Evolutionary conservation across 2,888 invertebrate genomes (phyloP).

Genomic region (Chrysodeixis includens): DNA sequence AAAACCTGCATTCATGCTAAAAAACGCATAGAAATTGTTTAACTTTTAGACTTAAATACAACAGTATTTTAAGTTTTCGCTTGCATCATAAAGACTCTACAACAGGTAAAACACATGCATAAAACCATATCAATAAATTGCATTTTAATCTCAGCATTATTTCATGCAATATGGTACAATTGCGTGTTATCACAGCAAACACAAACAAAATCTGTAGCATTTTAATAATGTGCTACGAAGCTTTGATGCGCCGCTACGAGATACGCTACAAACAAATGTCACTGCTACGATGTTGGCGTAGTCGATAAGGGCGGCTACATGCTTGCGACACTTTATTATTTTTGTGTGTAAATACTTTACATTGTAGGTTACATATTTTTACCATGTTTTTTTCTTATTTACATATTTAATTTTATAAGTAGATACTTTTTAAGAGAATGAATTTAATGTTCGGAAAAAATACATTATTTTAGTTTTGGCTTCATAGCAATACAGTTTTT

Average conservation of each 20-base stretch:
- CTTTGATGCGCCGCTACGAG: conserved; percentile 62
- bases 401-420: not conserved
- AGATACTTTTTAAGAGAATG: no score
- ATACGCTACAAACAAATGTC: conserved; percentile 63
- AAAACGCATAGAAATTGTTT: no score
- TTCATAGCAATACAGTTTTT: no score
- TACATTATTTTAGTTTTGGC: no score
- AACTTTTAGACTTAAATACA: no score
- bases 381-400: not conserved
- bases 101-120: not conserved
- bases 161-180: conserved; percentile 43
- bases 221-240: conserved; percentile 63
- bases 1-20: no score
- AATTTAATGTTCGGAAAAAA: no score
- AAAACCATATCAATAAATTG: not conserved
- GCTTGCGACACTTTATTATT: conserved; percentile 25
- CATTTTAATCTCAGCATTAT: conserved; percentile 24
- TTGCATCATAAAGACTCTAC: not conserved
- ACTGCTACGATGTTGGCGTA: conserved; percentile 47
- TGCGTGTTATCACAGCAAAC: conserved; percentile 29
- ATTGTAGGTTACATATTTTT: not conserved
- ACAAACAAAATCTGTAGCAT: conserved; percentile 52
- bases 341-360: not conserved
- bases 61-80: no score
- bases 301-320: conserved; percentile 45